These are phyloP conservation scores for Octodon degus DNA, from an alignment of 2,113 vertebrate genomes.

Conservation along the genomic window DNA sequence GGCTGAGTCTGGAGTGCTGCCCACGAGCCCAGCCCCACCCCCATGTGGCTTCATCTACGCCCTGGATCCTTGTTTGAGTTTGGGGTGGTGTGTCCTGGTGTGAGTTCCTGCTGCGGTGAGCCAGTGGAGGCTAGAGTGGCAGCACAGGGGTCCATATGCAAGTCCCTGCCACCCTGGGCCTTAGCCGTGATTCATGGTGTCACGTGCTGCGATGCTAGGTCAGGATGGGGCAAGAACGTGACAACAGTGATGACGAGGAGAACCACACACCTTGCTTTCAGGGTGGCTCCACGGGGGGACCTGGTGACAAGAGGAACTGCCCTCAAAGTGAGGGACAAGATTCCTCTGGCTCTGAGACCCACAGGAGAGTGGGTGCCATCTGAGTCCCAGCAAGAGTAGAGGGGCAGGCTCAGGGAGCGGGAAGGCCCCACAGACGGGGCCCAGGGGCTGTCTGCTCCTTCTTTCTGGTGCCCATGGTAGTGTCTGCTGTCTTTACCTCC, in stretches of 20 bases:
- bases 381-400: not conserved
- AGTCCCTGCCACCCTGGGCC: not conserved
- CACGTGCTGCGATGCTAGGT: not conserved
- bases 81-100: not conserved
- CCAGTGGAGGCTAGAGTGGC: not conserved
- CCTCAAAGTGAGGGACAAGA: not conserved
- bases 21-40: not conserved
- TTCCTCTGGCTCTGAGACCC: not conserved
- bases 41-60: not conserved
- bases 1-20: not conserved
- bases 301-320: accelerated
- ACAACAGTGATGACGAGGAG: not conserved
- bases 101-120: not conserved
- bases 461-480: not conserved
- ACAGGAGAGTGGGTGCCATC: not conserved
- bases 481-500: not conserved
- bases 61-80: not conserved
- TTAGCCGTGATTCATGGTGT: not conserved
- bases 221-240: not conserved
- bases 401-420: not conserved
- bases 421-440: no score
- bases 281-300: not conserved
- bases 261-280: not conserved
- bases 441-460: accelerated
- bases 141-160: not conserved